Base-by-base conservation (phyloP, 2,797 vertebrate species). In the Poecile montanus region DNA sequence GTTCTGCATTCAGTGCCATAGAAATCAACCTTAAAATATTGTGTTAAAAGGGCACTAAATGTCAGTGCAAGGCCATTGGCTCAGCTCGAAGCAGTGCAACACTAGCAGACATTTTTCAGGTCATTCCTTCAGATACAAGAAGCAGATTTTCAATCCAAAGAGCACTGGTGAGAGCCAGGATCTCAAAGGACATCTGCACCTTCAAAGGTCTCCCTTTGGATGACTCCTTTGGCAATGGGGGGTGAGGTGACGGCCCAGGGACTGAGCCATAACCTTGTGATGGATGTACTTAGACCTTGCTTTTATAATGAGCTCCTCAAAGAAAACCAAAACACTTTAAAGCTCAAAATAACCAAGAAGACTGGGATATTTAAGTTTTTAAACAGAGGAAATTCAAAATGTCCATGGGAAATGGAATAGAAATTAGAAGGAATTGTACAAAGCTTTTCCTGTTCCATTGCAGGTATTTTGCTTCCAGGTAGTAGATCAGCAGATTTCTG, bases 121-220 rank as follows among this genome's bases (percentile, higher is more conserved):
- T 56, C 4, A 1, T 79, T 92, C 85, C 29, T 87, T 70, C 58
- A 73, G 51, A 54, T 30, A 70, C 1, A 3, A 75, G 66, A 56
- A 57, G 32, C 29, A 82, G 30, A 91, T 76, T 94, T 95, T 79
- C 48, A 85, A 53, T 51, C 53, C 70, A 42, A 0, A 0, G 58
- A 90, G 32, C 8, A 6, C 2, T 58, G 9, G 16, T 32, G 44
- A 79, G 22, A 94, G 71, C 25, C 92, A 92, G 74, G 71, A 82
- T 87, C 84, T 79, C 89, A 70, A 79, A 93, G 93, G 83, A 66
- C 67, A 87, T 65, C 73, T 93, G 40, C 63, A 91, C 63, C 51
- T 85, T 62, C 54, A 78, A 86, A 94, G 29, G 54, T 84, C 85
- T 94, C 95, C 77, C 50, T 87, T 58, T 82, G 62, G 63, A 63